These are phyloP conservation scores for Hyaena hyaena DNA, from an alignment of 2,113 vertebrate genomes.

Conservation along the genomic window DNA sequence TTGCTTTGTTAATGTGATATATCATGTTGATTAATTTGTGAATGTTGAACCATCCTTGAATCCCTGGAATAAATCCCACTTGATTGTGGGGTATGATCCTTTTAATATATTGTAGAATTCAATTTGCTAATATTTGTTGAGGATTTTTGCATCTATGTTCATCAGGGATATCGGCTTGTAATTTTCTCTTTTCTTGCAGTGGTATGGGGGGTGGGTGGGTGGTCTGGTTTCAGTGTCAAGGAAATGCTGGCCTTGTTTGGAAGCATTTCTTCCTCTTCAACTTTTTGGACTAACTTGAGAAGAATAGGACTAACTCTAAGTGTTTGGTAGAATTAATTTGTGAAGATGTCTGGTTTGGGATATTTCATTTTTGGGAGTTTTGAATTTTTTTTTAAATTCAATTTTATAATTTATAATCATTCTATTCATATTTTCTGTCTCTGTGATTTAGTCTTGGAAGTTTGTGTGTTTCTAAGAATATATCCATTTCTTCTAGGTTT, in stretches of 20 bases:
- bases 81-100: not conserved
- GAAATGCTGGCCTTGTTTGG: not conserved
- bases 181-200: not conserved
- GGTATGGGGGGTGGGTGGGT: not conserved
- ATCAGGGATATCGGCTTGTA: not conserved
- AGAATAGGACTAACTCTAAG: not conserved
- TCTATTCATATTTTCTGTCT: not conserved
- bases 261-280: not conserved
- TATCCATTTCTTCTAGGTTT: not conserved
- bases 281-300: not conserved
- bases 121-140: not conserved
- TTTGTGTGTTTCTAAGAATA: not conserved
- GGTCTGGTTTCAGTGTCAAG: not conserved
- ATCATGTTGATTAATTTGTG: not conserved
- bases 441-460: not conserved
- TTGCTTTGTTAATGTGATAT: not conserved
- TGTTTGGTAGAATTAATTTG: not conserved
- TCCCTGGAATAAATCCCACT: not conserved
- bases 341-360: not conserved
- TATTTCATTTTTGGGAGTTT: not conserved
- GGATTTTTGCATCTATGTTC: not conserved
- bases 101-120: not conserved
- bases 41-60: not conserved
- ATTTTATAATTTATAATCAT: not conserved
- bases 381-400: not conserved